These are phyloP conservation scores for Sitophilus oryzae DNA, from an alignment of 1,140 invertebrate genomes.

Conservation along the genomic window DNA sequence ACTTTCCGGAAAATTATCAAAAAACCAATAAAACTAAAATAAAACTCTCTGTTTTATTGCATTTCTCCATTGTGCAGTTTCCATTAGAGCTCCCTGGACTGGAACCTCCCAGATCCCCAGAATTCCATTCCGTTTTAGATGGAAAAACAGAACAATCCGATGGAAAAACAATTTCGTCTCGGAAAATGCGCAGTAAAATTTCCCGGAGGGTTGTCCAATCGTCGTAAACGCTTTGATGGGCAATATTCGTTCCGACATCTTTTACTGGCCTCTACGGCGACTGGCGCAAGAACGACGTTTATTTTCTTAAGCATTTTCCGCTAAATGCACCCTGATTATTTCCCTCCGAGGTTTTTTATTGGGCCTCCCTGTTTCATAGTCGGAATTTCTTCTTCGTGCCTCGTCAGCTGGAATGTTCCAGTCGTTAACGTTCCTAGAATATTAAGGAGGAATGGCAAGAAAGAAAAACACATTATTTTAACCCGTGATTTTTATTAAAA, in stretches of 20 bases:
- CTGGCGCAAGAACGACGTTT: conserved; percentile 18
- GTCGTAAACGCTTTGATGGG: conserved; percentile 27
- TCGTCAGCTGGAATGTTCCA: not conserved
- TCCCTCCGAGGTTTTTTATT: not conserved
- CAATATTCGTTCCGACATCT: conserved; percentile 23
- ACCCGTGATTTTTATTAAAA: too few relatives aligned
- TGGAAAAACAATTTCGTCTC: conserved; percentile 21
- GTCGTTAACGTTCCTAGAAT: not conserved
- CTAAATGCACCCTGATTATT: conserved; percentile 26
- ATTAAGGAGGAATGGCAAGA: too few relatives aligned
- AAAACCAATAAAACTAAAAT: too few relatives aligned
- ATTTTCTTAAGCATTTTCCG: conserved; percentile 26
- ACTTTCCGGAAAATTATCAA: too few relatives aligned
- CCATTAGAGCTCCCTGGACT: too few relatives aligned
- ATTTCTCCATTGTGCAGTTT: too few relatives aligned
- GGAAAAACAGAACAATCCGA: conserved; percentile 21
- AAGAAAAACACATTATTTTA: too few relatives aligned
- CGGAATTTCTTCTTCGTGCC: not conserved
- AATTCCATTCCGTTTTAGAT: conserved; percentile 14
- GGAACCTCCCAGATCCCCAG: too few relatives aligned
- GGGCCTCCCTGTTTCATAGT: not conserved
- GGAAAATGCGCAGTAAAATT: conserved; percentile 22
- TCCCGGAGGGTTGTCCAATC: conserved; percentile 27
- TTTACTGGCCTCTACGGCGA: conserved; percentile 26
- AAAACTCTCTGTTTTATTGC: too few relatives aligned